Conservation (phyloP, 2,888 invertebrate species). For the Drosophila recens region DNA sequence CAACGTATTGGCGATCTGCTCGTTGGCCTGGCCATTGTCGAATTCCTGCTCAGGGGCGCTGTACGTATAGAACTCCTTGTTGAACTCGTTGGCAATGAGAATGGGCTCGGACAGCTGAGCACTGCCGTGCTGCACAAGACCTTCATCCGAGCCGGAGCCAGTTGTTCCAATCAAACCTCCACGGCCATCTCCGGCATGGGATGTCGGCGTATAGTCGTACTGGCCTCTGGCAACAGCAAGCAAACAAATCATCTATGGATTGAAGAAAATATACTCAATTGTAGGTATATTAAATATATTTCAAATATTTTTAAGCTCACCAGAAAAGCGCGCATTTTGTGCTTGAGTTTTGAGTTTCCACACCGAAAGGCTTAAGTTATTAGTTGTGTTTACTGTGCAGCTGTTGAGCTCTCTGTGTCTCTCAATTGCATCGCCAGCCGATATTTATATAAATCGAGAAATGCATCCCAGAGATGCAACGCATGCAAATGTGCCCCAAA, state of each 20-base stretch:
- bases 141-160: not conserved
- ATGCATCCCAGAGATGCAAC: constrained; percentile 27
- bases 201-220: constrained; percentile 68
- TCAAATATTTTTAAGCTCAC: constrained; percentile 49
- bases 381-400: constrained; percentile 53
- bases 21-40: constrained; percentile 60
- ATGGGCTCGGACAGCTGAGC: constrained; percentile 59
- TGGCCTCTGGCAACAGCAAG: constrained; percentile 70
- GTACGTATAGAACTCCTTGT: constrained; percentile 79
- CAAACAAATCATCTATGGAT: constrained; percentile 69
- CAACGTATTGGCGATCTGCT: constrained; percentile 62
- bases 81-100: constrained; percentile 55
- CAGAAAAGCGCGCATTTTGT: constrained; percentile 77
- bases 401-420: constrained; percentile 60
- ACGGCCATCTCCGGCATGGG: constrained; percentile 55
- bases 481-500: constrained; percentile 45
- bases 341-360: constrained; percentile 46
- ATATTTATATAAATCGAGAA: constrained; percentile 55
- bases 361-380: constrained; percentile 47
- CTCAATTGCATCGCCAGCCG: constrained; percentile 42
- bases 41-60: constrained; percentile 82
- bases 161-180: constrained; percentile 51
- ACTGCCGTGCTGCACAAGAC: constrained; percentile 34
- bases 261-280: not conserved
- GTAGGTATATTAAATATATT: not conserved